Evolutionary conservation across 2,797 vertebrate genomes (phyloP), one percentile per base, ranked within the genome.

Genomic region (Schizothorax lantsangensis): DNA sequence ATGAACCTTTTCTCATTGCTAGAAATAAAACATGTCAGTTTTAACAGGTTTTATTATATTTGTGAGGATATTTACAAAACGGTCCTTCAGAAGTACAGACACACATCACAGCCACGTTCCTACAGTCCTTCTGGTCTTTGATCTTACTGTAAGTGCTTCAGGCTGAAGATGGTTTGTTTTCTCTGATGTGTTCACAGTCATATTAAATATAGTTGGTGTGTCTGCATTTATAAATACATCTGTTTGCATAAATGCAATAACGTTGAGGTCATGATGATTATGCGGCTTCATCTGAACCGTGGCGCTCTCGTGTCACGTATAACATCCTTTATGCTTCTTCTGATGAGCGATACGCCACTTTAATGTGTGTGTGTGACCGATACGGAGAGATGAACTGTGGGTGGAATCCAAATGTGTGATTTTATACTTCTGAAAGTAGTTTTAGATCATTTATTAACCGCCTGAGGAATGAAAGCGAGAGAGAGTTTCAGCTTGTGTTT

Each of bases 321-420:
- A 83, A 66, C 36, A 66, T 75, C 66, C 12, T 62, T 83, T 66
- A 62, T 26, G 54, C 26, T 69, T 47, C 68, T 5, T 15, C 66
- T 84, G 71, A 68, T n/a, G 57, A 59, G 77, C n/a, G 45, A 40
- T 54, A 69, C 49, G 80, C 40, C 82, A 33, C 66, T 85, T 83
- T 14, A 36, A 5, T 52, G 59, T 5, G 6, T 79, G n/a, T 59
- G 68, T 26, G 69, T 72, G 52, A 40, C 30, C 8, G 7, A 21
- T 69, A 12, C n/a, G 64, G 45, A 83, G 81, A 59, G 62, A 47
- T 36, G 30, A 7, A 52, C 49, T 38, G 77, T 74, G 68, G 40
- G 59, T 23, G 30, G 57, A 85, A 83, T 89, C 83, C 47, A 83
- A 85, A 85, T 87, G 84, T 84, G 64, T 45, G 43, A 68, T 79